Conservation (phyloP, 1,140 invertebrate species). For the Acromyrmex heyeri region DNA sequence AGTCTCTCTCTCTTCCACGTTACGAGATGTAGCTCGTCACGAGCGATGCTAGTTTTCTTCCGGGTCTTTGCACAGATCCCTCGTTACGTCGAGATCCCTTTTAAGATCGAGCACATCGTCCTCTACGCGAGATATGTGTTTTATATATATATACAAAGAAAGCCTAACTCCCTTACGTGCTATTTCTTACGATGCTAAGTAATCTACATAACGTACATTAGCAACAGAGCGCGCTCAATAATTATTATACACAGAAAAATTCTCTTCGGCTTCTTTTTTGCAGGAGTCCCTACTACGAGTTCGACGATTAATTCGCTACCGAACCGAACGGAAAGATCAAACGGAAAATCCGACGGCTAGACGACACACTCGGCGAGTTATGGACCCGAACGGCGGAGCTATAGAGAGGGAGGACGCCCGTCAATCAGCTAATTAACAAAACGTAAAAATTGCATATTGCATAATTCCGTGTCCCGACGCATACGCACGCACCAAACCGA, state of each 20-base stretch:
- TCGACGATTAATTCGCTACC: constrained; percentile 33
- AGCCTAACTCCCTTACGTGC: constrained; percentile 70
- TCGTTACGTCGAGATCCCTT: constrained; percentile 58
- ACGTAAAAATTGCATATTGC: constrained; percentile 62
- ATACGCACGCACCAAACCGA: not conserved
- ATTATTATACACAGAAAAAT: constrained; percentile 54
- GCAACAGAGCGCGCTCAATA: constrained; percentile 42
- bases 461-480: constrained; percentile 49
- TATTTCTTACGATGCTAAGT: constrained; percentile 63
- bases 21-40: not conserved
- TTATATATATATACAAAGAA: constrained; percentile 82
- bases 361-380: constrained; percentile 39
- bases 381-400: constrained; percentile 48
- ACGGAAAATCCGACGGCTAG: constrained; percentile 14
- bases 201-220: constrained; percentile 80
- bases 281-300: not conserved
- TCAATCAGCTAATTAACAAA: constrained; percentile 27
- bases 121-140: constrained; percentile 84
- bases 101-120: constrained; percentile 80
- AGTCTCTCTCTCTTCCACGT: not conserved
- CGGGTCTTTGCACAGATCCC: constrained; percentile 30
- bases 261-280: not conserved
- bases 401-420: constrained; percentile 3
- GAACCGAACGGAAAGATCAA: constrained; percentile 18
- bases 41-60: not conserved